A percentile compares a stretch with the other conserved stretches of the same genome.
Conservation (phyloP, 2,113 vertebrate genomes). For the Cardinalis cardinalis region DNA sequence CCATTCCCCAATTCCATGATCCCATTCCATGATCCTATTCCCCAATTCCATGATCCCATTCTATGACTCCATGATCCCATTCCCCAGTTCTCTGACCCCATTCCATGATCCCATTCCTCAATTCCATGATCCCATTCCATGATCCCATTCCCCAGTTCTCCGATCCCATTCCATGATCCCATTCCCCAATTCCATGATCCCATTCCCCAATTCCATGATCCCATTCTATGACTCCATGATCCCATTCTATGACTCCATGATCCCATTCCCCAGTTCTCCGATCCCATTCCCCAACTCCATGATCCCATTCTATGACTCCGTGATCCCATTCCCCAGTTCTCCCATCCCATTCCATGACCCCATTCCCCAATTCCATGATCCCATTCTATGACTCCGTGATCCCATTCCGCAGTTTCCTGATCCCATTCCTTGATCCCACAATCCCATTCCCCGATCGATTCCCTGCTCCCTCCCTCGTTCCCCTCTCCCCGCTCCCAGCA, state of each 20-base stretch:
- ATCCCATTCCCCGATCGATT: background rate
- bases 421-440: accelerated
- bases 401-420: no score
- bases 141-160: background rate
- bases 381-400: no score
- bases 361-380: background rate
- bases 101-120: no score
- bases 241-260: no score
- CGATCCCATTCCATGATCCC: background rate
- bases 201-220: background rate
- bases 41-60: no score
- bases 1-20: no score
- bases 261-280: no score
- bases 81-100: no score
- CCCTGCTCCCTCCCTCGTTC: background rate
- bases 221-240: background rate
- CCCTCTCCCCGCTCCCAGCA: accelerated
- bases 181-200: no score
- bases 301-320: background rate
- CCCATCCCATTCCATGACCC: background rate
- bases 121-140: background rate
- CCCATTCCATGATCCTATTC: no score
- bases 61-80: background rate
- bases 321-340: no score
- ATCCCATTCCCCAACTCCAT: no score